Base-by-base conservation (phyloP, 2,888 invertebrate genomes). In the Drosophila histrio region DNA sequence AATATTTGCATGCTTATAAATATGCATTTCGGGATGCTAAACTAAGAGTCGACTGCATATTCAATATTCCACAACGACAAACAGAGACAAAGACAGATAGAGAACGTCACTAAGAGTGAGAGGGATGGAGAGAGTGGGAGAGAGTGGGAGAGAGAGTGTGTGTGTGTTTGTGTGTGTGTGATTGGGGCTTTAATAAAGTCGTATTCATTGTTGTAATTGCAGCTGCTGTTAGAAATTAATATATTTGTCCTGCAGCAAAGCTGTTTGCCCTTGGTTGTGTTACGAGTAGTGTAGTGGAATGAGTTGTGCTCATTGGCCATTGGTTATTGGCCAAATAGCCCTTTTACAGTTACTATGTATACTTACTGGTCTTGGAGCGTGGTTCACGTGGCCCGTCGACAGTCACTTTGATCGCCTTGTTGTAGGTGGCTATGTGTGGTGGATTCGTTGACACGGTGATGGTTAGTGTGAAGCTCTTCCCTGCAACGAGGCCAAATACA, bases 351-450 rank as follows among this genome's bases (percentile, higher is more conserved):
- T 30, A n/a, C n/a, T n/a, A 9, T 61, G 65, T 66, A 85, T 89
- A 91, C 96, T 95, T 94, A 96, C 96, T 96, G 93, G 97, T 97
- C 93, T 97, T 97, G 79, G 97, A 97, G 89, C 98, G 93, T 5
- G 99, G 98, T 92, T 98, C 98, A 87, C 99, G 93, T 8, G 99
- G 99, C 78, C 99, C 99, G 92, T 99, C 99, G 57, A 99, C 98
- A 19, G 99, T 99, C 79, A 99, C 98, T 93, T 99, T 99, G 92
- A 99, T 99, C 72, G 98, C 98, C 92, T 98, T 98, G 91, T 96
- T 96, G 93, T 98, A 98, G 13, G 98, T 97, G 66, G 98, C 96
- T 71, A 99, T 96, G 92, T 98, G 98, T n/a, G 98, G 97, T 54
- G 99, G 99, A 85, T 96, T 94, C 83, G 98, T 97, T 84, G 97